phyloP scores from a whole-genome alignment of 2,113 vertebrate genomes.

The Raja brachyura region DNA sequence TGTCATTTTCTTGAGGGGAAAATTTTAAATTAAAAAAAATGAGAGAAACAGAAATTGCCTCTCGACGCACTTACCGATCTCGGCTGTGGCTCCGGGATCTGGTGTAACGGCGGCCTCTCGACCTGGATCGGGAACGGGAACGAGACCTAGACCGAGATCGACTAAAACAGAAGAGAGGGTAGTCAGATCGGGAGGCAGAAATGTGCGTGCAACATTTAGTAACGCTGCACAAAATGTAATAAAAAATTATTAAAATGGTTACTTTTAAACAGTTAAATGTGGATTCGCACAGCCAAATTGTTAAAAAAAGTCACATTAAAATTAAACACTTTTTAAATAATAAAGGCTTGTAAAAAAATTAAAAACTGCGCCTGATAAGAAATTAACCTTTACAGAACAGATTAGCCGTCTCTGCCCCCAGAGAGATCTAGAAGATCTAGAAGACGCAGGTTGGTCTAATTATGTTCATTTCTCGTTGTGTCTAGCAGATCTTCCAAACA shows the following conservation, averaged over 20 bases:
- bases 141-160: conserved; percentile 27
- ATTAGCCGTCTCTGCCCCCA: conserved; percentile 35
- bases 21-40: too few relatives aligned
- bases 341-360: conserved; percentile 36
- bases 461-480: conserved; percentile 35
- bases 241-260: conserved; percentile 16
- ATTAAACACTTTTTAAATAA: conserved; percentile 29
- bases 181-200: background rate
- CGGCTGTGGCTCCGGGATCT: conserved; percentile 61
- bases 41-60: background rate
- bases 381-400: conserved; percentile 37
- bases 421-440: conserved; percentile 37
- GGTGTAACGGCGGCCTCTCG: conserved; percentile 55
- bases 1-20: background rate
- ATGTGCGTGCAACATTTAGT: background rate
- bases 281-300: conserved; percentile 20
- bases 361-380: conserved; percentile 33
- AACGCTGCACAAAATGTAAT: background rate
- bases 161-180: conserved; percentile 9
- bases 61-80: conserved; percentile 50
- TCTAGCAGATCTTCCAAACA: conserved; percentile 37
- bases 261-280: conserved; percentile 23
- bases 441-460: conserved; percentile 36
- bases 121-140: conserved; percentile 59
- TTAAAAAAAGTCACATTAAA: conserved; percentile 30